Base-by-base conservation (phyloP, 2,797 vertebrate species). In the Margarornis squamiger region DNA sequence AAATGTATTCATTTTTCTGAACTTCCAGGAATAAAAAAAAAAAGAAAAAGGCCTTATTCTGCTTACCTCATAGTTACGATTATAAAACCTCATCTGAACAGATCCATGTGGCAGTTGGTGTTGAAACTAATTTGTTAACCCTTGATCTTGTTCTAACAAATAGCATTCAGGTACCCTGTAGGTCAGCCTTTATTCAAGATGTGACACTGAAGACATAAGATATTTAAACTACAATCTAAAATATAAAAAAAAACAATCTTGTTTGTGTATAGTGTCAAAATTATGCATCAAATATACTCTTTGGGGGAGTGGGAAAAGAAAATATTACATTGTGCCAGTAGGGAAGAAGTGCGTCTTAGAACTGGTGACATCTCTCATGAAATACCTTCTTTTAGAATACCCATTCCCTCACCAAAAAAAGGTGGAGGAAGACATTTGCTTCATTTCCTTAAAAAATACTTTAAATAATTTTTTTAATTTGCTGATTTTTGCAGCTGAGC, bases 331-430 rank as follows among this genome's bases (percentile, higher is more conserved):
- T 58, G 11, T 85, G 10, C 21, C 59, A 16, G 10, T 34, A 34
- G 26, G 19, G 24, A 45, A 79, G n/a, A 78, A 46, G 2, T 3
- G 7, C 67, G 4, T 62, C 29, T 61, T 84, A 32, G 20, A 78
- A 43, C 15, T 58, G 27, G 10, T 70, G 16, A 45, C 2, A 7
- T 30, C n/a, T 29, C 32, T 90, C 17, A 57, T 8, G 49, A 15
- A 23, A 12, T 54, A 39, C 3, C 7, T 57, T 71, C 13, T 93
- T 79, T 51, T 52, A 24, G 14, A 78, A 38, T 75, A 82, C 6
- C 2, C 19, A 5, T 54, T 63, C 4, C 9, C 9, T 18, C 12
- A 17, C 2, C 0, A 23, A 32, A 23, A 51, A n/a, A 57, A 14
- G 7, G 9, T 38, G 6, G 14, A 34, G 5, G 5, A 78, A 83